phyloP scores from a whole-genome alignment of 2,888 invertebrate genomes.

The Rhagium mordax region DNA sequence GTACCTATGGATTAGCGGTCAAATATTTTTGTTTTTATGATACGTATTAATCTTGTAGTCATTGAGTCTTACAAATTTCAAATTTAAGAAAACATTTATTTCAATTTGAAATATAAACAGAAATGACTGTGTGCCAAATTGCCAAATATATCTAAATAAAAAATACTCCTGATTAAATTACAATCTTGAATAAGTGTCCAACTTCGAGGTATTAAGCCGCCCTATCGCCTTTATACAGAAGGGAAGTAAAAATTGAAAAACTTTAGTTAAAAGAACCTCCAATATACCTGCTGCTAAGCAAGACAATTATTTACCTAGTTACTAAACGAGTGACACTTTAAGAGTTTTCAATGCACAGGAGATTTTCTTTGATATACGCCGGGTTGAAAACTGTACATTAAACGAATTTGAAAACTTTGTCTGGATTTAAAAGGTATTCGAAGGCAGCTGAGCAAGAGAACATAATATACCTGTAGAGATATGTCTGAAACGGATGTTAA shows the following conservation, averaged over 20 bases:
- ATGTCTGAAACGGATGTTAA: not conserved
- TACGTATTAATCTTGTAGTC: too few relatives aligned
- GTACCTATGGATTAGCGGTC: too few relatives aligned
- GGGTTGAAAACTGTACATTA: constrained; percentile 4
- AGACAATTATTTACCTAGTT: constrained; percentile 23
- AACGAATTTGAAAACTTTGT: constrained; percentile 2
- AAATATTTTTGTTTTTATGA: too few relatives aligned
- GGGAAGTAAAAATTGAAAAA: constrained; percentile 12
- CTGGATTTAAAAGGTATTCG: not conserved
- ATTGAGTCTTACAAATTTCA: too few relatives aligned
- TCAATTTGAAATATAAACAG: too few relatives aligned
- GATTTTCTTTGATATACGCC: constrained; percentile 13
- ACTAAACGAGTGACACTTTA: constrained; percentile 17
- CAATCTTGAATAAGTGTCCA: not conserved
- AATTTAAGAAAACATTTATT: too few relatives aligned
- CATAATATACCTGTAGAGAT: too few relatives aligned
- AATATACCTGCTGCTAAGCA: constrained; percentile 6
- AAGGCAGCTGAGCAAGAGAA: not conserved
- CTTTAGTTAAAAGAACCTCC: not conserved
- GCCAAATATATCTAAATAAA: too few relatives aligned
- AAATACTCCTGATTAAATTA: not conserved
- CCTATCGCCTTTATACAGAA: not conserved
- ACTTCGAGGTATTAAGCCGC: not conserved
- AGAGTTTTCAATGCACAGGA: constrained; percentile 9
- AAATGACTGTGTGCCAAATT: too few relatives aligned